Conservation (phyloP, 2,888 invertebrate species). For the Eretmocerus hayati region DNA sequence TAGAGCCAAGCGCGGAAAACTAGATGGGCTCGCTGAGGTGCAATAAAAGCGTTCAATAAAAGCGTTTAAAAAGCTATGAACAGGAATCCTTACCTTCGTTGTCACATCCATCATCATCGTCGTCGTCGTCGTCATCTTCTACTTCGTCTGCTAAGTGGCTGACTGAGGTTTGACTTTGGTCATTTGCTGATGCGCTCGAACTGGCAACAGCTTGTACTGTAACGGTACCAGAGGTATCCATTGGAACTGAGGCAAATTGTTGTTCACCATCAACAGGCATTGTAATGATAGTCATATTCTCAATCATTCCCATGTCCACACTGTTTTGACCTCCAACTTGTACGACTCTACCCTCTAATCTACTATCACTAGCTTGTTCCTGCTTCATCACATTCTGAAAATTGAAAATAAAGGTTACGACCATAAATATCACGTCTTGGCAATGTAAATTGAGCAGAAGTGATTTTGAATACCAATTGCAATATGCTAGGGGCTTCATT, state of each 20-base stretch:
- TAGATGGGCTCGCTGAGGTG: no score
- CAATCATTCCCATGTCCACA: constrained; percentile 42
- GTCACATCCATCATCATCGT: constrained; percentile 43
- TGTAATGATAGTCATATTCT: constrained; percentile 35
- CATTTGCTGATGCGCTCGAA: constrained; percentile 37
- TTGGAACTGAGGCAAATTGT: constrained; percentile 44
- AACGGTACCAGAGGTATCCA: constrained; percentile 37
- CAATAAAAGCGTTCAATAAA: no score
- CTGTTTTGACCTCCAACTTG: constrained; percentile 37
- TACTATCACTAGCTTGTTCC: constrained; percentile 37
- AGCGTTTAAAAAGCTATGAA: no score
- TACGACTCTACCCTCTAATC: constrained; percentile 40
- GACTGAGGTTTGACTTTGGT: constrained; percentile 37
- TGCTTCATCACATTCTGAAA: constrained; percentile 40
- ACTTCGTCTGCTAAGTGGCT: constrained; percentile 37
- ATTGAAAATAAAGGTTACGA: constrained; percentile 1
- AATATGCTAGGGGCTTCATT: no score
- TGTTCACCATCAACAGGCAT: constrained; percentile 38
- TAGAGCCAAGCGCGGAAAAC: no score
- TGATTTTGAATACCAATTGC: no score
- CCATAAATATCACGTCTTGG: no score
- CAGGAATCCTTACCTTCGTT: constrained; percentile 34
- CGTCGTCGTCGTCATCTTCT: constrained; percentile 40
- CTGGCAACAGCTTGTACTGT: constrained; percentile 40
- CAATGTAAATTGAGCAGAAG: no score